These are phyloP conservation scores for Gnathonemus echidnorhynchus DNA, from an alignment of 2,113 vertebrate species.

Conservation along the genomic window DNA sequence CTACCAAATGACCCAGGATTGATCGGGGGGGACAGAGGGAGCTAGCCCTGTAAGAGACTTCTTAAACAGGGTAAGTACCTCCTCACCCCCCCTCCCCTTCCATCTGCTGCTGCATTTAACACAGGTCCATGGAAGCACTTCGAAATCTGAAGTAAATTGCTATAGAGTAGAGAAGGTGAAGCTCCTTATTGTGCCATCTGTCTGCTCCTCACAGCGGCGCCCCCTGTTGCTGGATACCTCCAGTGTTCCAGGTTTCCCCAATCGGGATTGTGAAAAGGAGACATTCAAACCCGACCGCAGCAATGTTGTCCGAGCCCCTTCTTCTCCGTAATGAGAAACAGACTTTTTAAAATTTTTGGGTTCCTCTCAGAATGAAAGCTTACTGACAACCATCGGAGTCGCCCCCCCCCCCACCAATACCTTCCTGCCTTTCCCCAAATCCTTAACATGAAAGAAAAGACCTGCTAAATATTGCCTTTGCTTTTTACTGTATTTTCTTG, in stretches of 20 bases:
- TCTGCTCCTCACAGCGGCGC: not conserved
- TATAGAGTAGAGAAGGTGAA: not conserved
- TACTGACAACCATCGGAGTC: not conserved
- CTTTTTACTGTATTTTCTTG: not conserved
- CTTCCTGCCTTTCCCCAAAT: not conserved
- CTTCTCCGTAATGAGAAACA: slow-evolving; percentile 97
- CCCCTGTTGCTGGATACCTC: slow-evolving; percentile 17
- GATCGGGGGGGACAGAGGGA: slow-evolving; percentile 55
- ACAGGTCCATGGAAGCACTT: slow-evolving; percentile 25
- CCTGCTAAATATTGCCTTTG: not conserved
- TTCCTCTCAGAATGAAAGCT: not conserved
- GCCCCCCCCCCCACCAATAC: not conserved
- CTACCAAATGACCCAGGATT: slow-evolving; percentile 64
- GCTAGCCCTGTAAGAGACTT: slow-evolving; percentile 56
- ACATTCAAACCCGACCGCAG: slow-evolving; percentile 40
- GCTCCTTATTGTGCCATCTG: not conserved
- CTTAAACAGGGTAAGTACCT: slow-evolving; percentile 67
- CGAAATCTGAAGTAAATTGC: not conserved
- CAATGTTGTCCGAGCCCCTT: slow-evolving; percentile 65
- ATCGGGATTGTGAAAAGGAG: slow-evolving; percentile 39
- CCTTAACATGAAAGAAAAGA: not conserved
- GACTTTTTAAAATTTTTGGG: slow-evolving; percentile 52
- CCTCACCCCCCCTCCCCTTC: slow-evolving; percentile 49
- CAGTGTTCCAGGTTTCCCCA: slow-evolving; percentile 12
- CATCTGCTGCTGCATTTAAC: slow-evolving; percentile 11